Percentiles rank a stretch among this genome's conserved stretches.
phyloP scores from a whole-genome alignment of 1,140 invertebrate species.

The Drosophila paulistorum region DNA sequence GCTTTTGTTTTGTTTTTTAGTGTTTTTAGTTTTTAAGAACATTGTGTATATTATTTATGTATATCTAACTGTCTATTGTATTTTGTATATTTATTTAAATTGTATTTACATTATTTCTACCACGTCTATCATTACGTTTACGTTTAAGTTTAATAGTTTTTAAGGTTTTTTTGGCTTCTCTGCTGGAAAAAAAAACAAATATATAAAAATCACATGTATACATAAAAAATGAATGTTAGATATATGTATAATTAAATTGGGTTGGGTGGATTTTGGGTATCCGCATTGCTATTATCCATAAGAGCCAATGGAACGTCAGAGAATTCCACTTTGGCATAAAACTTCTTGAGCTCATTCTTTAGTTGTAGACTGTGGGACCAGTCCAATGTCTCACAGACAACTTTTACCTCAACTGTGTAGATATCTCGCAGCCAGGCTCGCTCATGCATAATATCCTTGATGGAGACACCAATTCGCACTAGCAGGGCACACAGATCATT shows the following conservation, averaged over 20 bases:
- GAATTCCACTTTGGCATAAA: slow-evolving; percentile 85
- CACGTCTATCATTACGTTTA: slow-evolving; percentile 42
- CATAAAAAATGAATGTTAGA: slow-evolving; percentile 9
- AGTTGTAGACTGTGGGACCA: slow-evolving; percentile 89
- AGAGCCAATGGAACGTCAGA: slow-evolving; percentile 82
- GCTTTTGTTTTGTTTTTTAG: slow-evolving; percentile 39
- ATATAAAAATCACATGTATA: slow-evolving; percentile 55
- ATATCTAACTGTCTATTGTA: slow-evolving; percentile 48
- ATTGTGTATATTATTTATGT: slow-evolving; percentile 51
- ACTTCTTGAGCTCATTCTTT: slow-evolving; percentile 85
- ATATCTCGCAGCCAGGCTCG: slow-evolving; percentile 96
- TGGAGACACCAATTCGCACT: slow-evolving; percentile 91
- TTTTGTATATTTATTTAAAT: slow-evolving; percentile 70
- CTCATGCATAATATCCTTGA: slow-evolving; percentile 97
- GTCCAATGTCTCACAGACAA: slow-evolving; percentile 93
- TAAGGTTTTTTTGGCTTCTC: slow-evolving; percentile 44
- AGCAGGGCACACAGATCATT: slow-evolving; percentile 92
- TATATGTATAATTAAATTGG: neutral
- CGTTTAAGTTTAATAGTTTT: slow-evolving; percentile 48
- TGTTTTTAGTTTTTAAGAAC: slow-evolving; percentile 44
- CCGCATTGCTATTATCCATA: slow-evolving; percentile 58
- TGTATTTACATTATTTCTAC: slow-evolving; percentile 66
- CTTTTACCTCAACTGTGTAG: slow-evolving; percentile 92
- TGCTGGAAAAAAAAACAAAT: slow-evolving; percentile 31
- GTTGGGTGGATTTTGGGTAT: slow-evolving; percentile 1